Evolutionary conservation across 1,140 invertebrate genomes (phyloP), one percentile per base, ranked within the genome.

Genomic region (Lepidurus couesii): DNA sequence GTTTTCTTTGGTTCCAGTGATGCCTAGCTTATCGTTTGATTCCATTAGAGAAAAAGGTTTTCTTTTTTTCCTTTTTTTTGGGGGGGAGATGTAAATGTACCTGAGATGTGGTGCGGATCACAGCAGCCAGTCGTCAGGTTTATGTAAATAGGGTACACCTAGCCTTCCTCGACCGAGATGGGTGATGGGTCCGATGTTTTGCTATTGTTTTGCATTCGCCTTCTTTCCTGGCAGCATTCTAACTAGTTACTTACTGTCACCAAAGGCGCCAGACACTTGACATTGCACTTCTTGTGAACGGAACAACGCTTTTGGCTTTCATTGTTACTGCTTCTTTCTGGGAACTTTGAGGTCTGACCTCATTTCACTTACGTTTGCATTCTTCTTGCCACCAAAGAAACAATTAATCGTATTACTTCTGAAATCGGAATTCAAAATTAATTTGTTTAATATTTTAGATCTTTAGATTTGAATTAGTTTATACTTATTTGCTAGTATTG

Each of bases 1-100:
- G 53, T 65, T 65, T 4, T 65, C 53, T 65, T 65, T 65, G 16
- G 53, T 65, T 65, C 8, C 53, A n/a, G 53, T 65, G 53, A n/a
- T 65, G 53, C 13, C 53, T 65, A n/a, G 53, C 53, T 65, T 65
- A 65, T 65, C 53, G 53, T 65, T 65, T 65, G 53, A 65, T 65
- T 65, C 53, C 53, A 65, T 65, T 65, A 65, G 53, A 65, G 53
- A 65, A 65, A 65, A 65, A 65, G 53, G 16, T 65, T 65, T 65
- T 65, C 0, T 8, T 16, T 34, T 34, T 34, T 34, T 34, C 3
- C 34, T 4, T 34, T 34, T 34, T 34, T 34, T 34, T 26, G 34
- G 34, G 4, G 4, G 34, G 34, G 53, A n/a, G 13, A 21, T 65
- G 53, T 21, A 65, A 65, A 65, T 65, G 53, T 65, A 65, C n/a